Evolutionary conservation across 2,797 vertebrate species (phyloP).

Genomic region (Tenualosa ilisha): DNA sequence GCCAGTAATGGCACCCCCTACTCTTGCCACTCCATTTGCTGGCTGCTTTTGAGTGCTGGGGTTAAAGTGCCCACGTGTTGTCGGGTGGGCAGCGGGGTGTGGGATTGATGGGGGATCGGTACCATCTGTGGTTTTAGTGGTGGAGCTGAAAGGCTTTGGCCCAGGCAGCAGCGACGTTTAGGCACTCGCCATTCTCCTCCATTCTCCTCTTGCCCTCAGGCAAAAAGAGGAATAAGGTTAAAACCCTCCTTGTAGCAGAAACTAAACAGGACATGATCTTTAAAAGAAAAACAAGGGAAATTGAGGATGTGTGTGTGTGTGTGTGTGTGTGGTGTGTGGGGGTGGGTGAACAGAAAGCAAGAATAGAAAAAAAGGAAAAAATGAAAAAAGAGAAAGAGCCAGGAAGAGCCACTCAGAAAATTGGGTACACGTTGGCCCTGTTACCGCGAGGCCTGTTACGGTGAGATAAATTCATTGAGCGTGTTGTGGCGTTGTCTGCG

Average conservation of each 20-base stretch:
- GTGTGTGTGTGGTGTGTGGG: not conserved
- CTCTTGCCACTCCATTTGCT: not conserved
- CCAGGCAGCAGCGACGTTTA: slow-evolving; percentile 58
- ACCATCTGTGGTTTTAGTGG: slow-evolving; percentile 68
- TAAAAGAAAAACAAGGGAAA: slow-evolving; percentile 42
- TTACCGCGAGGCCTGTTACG: not conserved
- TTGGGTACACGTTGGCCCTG: not conserved
- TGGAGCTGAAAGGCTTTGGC: slow-evolving; percentile 71
- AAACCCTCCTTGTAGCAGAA: slow-evolving; percentile 58
- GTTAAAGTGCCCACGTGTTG: not conserved
- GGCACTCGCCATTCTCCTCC: slow-evolving; percentile 58
- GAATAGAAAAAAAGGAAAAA: not conserved
- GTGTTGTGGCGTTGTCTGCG: not conserved
- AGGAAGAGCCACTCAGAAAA: slow-evolving; percentile 2
- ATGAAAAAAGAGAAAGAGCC: not conserved
- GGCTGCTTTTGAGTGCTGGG: not conserved
- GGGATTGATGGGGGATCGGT: slow-evolving; percentile 51
- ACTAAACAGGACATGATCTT: slow-evolving; percentile 68
- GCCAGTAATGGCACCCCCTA: not conserved
- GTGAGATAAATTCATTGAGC: slow-evolving; percentile 21
- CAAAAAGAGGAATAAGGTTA: slow-evolving; percentile 61
- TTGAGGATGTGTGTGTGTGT: slow-evolving; percentile 26
- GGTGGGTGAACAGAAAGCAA: not conserved
- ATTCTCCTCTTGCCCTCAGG: slow-evolving; percentile 68
- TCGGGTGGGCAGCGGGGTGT: not conserved